A percentile compares a stretch with the other conserved stretches of the same genome.
Evolutionary conservation across 2,797 vertebrate species (phyloP).

Genomic region (Halcyon smyrnensis): DNA sequence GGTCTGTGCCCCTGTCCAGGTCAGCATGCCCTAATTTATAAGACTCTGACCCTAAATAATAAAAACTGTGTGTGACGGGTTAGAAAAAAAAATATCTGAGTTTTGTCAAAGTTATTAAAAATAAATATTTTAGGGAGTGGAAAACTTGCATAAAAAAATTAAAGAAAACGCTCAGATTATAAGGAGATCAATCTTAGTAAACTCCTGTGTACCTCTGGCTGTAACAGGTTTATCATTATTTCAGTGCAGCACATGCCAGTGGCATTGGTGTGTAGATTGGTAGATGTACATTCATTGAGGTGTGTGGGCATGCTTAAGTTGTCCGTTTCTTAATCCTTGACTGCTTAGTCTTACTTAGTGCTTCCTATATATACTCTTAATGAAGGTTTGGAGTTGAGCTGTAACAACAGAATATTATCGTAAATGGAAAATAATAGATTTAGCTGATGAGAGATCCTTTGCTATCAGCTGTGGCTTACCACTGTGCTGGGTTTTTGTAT

Average conservation of each 20-base stretch:
- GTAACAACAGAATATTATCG: background rate
- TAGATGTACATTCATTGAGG: background rate
- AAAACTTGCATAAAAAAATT: background rate
- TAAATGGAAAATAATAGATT: constrained; percentile 16
- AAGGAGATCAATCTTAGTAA: background rate
- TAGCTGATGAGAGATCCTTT: background rate
- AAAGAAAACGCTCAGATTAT: background rate
- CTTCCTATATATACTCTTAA: background rate
- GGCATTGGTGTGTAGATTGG: background rate
- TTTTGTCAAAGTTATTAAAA: background rate
- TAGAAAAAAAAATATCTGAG: background rate
- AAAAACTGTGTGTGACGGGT: background rate
- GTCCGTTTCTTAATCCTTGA: background rate
- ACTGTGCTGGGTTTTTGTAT: background rate
- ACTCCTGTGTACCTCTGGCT: background rate
- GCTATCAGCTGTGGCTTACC: constrained; percentile 26
- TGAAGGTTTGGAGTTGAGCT: background rate
- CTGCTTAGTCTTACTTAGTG: background rate
- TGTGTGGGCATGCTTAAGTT: background rate
- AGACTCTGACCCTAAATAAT: background rate
- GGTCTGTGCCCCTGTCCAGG: background rate
- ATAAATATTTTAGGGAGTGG: background rate
- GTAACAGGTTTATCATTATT: background rate
- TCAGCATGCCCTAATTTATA: background rate
- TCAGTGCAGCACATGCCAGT: background rate